These are phyloP conservation scores for Aphrophora alni DNA, from an alignment of 2,888 invertebrate genomes.

Conservation along the genomic window DNA sequence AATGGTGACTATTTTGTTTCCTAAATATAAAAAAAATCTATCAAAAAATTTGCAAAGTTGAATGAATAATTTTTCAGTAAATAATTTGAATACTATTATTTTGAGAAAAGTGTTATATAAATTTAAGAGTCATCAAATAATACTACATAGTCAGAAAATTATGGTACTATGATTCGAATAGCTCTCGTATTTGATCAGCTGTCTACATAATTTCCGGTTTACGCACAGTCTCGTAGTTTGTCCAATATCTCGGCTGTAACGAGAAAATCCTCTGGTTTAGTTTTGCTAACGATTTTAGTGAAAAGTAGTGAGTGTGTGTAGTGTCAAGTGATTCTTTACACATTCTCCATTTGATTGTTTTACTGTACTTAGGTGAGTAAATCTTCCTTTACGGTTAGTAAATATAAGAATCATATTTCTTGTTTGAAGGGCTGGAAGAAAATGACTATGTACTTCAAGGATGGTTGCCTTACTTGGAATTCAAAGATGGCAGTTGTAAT, in stretches of 20 bases:
- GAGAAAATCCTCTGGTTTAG: not conserved
- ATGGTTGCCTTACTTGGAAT: not conserved
- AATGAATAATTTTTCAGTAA: no score
- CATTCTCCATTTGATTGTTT: not conserved
- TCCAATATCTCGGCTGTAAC: not conserved
- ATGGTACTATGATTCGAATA: no score
- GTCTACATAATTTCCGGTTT: not conserved
- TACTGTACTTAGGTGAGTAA: not conserved
- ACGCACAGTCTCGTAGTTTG: not conserved
- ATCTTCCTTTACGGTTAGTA: not conserved
- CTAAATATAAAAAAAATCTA: no score
- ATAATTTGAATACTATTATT: no score
- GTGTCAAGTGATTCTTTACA: not conserved
- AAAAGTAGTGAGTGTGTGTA: conserved; percentile 1
- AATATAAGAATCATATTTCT: not conserved
- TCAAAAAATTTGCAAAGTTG: no score
- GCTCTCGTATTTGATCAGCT: not conserved
- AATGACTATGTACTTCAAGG: not conserved
- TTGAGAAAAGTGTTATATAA: no score
- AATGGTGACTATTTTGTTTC: no score
- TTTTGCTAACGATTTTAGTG: conserved; percentile 4
- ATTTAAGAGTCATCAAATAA: no score
- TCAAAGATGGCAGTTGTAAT: not conserved
- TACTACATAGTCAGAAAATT: no score
- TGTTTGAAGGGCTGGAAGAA: not conserved